Evolutionary conservation across 2,797 vertebrate genomes (phyloP), one percentile per base, ranked within the genome.

Genomic region (Nothura maculosa): DNA sequence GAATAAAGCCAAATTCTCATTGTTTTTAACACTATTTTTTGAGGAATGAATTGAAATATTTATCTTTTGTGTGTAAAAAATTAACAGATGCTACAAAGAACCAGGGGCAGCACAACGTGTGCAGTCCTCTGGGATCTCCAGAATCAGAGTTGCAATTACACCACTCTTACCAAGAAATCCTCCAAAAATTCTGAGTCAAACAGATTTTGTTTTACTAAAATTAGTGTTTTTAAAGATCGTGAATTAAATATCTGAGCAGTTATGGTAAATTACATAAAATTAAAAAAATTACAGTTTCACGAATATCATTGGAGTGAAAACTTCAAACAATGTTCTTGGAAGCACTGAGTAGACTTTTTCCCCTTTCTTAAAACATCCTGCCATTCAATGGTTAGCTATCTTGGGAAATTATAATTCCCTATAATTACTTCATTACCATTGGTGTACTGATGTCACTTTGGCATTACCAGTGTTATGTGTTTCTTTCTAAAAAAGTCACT

Each of bases 31-130:
- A 81, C 25, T 69, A 18, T 68, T 93, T 92, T 47, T 62, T 85
- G 57, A 78, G 88, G 58, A 89, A 75, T 74, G 17, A 94, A 93
- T 67, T 78, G 91, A 84, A 91, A 12, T 12, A 50, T 68, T 95
- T 92, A 11, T 45, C 13, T 90, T 93, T 88, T 83, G 92, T 78
- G n/a, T 74, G 38, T 61, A 69, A 76, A 18, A 24, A 96, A 92
- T 93, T 91, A 90, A 84, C 75, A 87, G 61, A 63, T 47, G 85
- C 66, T 72, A 88, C 48, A 80, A 86, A 92, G 25, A 52, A 79
- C 73, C 64, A 62, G 28, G 25, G 25, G 4, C 30, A 18, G 17
- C 62, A 58, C n/a, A 25, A 67, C 80, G 87, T 52, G 63, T 88
- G 22, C 16, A 34, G 34, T 16, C 61, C 45, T 91, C 74, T 3